A percentile compares a stretch with the other conserved stretches of the same genome.
phyloP scores from a whole-genome alignment of 2,888 invertebrate genomes.

The Sinhomidia bicolor region DNA sequence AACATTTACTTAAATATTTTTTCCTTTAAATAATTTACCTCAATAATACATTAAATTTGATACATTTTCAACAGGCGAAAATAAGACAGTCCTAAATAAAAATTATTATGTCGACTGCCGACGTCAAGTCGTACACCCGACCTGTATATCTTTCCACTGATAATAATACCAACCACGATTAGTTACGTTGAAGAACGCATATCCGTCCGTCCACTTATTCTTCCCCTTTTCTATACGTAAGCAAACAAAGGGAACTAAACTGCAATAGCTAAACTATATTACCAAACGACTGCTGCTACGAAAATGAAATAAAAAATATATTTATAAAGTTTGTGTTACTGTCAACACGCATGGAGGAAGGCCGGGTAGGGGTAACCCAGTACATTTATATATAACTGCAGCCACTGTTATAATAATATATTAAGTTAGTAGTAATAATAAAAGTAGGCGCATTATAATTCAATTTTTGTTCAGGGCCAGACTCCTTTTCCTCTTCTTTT shows the following conservation, averaged over 20 bases:
- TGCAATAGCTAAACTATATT: no score
- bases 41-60: no score
- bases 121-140: neutral
- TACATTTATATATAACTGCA: neutral
- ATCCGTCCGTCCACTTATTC: neutral
- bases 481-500: neutral
- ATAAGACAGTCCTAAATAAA: neutral
- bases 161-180: neutral
- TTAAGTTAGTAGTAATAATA: neutral
- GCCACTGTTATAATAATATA: neutral
- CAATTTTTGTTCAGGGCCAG: no score
- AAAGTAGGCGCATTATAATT: no score
- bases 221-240: neutral
- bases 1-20: no score
- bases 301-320: neutral
- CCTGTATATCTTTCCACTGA: neutral
- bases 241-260: conserved; percentile 13
- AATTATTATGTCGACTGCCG: neutral
- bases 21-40: no score
- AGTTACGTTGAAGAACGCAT: no score
- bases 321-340: neutral
- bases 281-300: neutral
- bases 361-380: neutral
- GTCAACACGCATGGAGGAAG: neutral
- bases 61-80: no score